Percentiles rank a stretch among this genome's conserved stretches.
These are phyloP conservation scores for Aphelinus certus DNA, from an alignment of 1,140 invertebrate genomes.

Conservation along the genomic window DNA sequence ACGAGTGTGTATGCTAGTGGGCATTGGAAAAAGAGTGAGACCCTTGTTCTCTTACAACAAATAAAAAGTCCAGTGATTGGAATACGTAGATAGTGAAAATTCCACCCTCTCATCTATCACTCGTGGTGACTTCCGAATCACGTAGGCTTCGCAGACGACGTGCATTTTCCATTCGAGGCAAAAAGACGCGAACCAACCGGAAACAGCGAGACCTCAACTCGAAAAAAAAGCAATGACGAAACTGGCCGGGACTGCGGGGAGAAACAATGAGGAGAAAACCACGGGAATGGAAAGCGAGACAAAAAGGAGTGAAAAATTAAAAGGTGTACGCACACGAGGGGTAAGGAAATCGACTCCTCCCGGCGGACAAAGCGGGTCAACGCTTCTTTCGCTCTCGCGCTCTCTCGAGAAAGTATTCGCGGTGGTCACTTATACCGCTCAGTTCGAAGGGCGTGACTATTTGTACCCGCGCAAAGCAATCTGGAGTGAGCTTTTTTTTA, in stretches of 20 bases:
- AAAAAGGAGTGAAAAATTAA: neutral
- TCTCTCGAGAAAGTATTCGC: neutral
- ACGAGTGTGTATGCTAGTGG: no score
- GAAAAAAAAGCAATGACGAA: neutral
- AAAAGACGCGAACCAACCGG: constrained; percentile 5
- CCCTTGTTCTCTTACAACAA: no score
- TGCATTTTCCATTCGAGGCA: constrained; percentile 9
- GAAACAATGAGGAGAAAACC: constrained; percentile 1
- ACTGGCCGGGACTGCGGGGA: neutral
- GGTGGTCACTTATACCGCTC: neutral
- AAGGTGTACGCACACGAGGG: neutral
- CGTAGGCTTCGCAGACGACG: neutral
- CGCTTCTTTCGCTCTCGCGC: no score
- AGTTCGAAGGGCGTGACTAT: neutral
- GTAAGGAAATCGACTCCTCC: neutral
- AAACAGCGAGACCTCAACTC: constrained; percentile 18
- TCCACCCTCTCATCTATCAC: no score
- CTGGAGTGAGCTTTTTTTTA: neutral
- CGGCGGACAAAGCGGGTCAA: no score
- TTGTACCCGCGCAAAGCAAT: constrained; percentile 11
- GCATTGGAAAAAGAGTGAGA: no score
- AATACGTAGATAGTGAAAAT: no score
- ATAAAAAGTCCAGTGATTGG: no score
- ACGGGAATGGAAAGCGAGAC: neutral
- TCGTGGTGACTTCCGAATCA: neutral